Evolutionary conservation across 2,797 vertebrate genomes (phyloP), one percentile per base, ranked within the genome.

Genomic region (Sebastes diaconus): DNA sequence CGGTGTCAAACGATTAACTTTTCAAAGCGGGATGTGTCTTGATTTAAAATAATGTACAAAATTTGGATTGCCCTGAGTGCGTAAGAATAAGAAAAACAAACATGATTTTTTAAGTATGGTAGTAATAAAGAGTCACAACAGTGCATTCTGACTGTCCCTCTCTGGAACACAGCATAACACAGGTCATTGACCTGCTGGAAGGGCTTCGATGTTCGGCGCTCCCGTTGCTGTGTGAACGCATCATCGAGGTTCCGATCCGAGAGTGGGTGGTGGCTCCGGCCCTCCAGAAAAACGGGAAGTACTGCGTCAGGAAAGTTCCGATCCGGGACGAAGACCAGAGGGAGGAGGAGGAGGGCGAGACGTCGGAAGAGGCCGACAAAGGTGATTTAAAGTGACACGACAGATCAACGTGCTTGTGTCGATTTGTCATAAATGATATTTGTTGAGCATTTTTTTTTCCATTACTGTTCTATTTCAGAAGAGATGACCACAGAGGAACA

Each of bases 181-280:
- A 98, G 96, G 96, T 98, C 82, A 88, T 96, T 36, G 96, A 97
- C 75, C 93, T 99, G 80, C 88, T 99, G 91, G 97, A 99, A 83
- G 96, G 94, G 57, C 88, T 99, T 55, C 95, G 92, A 29, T 95
- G 91, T 68, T 90, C 84, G 59, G 77, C 75, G 16, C 92, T 98
- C 59, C 94, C 96, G 57, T 84, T 98, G 54, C 80, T 95, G 55
- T 99, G 97, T 87, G 98, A 99, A 87, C 95, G 83, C 74, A 93
- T 98, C 89, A 61, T 95, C 0, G 97, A 99, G 84, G 95, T 98
- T 68, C 95, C 95, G 4, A 24, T 96, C 29, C 95, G 95, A 81
- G 94, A 97, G 9, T 99, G 98, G 98, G 8, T 96, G 86, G 93
- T 99, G 76, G 86, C 90, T 1, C 95, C 97, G 9, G 96, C 96